phyloP scores from a whole-genome alignment of 2,888 invertebrate species.

The Creontiades dilutus region DNA sequence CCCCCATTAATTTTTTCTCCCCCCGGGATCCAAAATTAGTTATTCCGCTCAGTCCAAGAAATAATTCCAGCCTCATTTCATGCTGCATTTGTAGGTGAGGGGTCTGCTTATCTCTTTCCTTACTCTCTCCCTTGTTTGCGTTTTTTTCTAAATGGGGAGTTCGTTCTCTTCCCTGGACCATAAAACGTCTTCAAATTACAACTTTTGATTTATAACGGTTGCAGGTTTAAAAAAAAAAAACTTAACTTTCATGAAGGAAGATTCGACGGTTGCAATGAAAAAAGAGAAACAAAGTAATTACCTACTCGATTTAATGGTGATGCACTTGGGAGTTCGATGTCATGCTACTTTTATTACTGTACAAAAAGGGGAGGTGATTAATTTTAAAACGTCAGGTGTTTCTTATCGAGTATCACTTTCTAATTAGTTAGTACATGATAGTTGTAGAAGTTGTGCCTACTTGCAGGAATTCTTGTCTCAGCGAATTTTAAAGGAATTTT shows the following conservation, averaged over 20 bases:
- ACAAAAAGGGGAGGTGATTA: too few species aligned
- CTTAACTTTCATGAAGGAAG: not conserved
- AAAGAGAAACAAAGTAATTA: conserved; percentile 4
- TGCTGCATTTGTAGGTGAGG: conserved; percentile 35
- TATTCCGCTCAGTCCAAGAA: conserved; percentile 21
- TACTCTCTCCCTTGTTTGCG: conserved; percentile 12
- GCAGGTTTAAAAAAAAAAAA: not conserved
- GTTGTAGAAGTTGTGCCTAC: too few species aligned
- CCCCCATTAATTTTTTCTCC: conserved; percentile 10
- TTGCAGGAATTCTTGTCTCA: too few species aligned
- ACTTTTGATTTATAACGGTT: conserved; percentile 31
- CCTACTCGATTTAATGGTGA: too few species aligned
- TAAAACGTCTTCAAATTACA: conserved; percentile 3
- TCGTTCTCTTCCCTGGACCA: not conserved
- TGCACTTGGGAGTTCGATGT: too few species aligned
- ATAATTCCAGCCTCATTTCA: conserved; percentile 15
- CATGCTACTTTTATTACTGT: too few species aligned
- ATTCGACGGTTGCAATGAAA: not conserved
- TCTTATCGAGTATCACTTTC: too few species aligned
- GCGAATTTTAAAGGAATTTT: too few species aligned
- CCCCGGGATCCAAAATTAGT: conserved; percentile 3
- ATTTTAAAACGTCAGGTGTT: too few species aligned
- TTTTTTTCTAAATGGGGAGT: not conserved
- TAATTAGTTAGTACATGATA: too few species aligned
- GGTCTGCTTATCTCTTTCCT: conserved; percentile 13